Conservation (phyloP, 2,797 vertebrate genomes). For the Gallinago stenura region DNA sequence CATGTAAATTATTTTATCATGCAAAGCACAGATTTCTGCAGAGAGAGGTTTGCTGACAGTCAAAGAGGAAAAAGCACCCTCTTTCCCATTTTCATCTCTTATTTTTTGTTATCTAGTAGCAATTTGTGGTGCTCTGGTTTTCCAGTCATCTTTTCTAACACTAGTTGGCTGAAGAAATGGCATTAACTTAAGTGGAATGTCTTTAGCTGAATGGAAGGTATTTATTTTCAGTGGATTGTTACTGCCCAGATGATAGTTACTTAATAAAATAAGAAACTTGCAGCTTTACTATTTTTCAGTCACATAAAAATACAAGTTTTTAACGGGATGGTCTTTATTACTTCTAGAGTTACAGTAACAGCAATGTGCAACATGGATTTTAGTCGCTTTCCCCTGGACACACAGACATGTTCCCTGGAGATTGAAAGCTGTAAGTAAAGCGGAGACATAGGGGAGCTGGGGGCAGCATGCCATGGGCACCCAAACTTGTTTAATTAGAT, state of each 20-base stretch:
- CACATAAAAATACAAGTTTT: not conserved
- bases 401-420: conserved; percentile 95
- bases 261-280: not conserved
- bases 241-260: not conserved
- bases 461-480: not conserved
- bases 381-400: conserved; percentile 95
- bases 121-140: not conserved
- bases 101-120: not conserved
- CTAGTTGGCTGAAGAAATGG: not conserved
- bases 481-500: not conserved
- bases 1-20: not conserved
- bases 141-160: not conserved
- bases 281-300: not conserved
- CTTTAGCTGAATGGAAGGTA: not conserved
- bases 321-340: not conserved
- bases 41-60: not conserved
- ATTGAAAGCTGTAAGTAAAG: conserved; percentile 96
- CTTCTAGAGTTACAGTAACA: conserved; percentile 92
- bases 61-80: not conserved
- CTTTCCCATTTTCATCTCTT: not conserved
- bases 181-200: not conserved
- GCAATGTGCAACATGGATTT: conserved; percentile 99
- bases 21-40: not conserved
- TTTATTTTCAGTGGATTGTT: not conserved
- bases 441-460: not conserved